Evolutionary conservation across 2,113 vertebrate genomes (phyloP).

Genomic region (Hyaena hyaena): DNA sequence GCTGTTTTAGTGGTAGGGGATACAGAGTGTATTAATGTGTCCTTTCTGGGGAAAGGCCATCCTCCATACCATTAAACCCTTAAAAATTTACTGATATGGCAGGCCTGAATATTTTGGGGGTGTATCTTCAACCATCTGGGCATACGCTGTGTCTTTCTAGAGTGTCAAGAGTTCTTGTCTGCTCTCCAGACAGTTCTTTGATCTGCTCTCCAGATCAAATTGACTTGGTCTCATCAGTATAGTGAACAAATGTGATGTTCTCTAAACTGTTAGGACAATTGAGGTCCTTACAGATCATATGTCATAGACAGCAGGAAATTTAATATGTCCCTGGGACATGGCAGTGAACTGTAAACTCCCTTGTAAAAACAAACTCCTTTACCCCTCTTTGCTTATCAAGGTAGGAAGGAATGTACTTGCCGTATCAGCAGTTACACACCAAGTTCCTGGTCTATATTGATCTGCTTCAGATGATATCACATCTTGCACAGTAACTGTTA

Average conservation of each 20-base stretch:
- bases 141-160: background rate
- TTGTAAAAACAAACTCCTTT: background rate
- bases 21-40: background rate
- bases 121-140: background rate
- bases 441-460: background rate
- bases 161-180: background rate
- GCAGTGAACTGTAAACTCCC: background rate
- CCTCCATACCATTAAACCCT: background rate
- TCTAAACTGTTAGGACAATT: background rate
- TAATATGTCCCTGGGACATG: background rate
- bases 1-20: background rate
- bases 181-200: no score
- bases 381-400: background rate
- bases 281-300: background rate
- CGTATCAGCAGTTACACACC: background rate
- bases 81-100: background rate
- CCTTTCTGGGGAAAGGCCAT: background rate
- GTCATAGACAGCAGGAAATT: background rate
- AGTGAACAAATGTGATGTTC: background rate
- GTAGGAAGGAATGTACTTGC: background rate
- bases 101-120: background rate
- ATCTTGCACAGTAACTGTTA: background rate
- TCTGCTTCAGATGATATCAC: background rate
- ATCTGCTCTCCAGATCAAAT: background rate
- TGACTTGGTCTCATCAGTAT: background rate